These are phyloP conservation scores for Patiria miniata DNA, from an alignment of 35 echinoderm and acorn worm genomes.

Conservation along the genomic window DNA sequence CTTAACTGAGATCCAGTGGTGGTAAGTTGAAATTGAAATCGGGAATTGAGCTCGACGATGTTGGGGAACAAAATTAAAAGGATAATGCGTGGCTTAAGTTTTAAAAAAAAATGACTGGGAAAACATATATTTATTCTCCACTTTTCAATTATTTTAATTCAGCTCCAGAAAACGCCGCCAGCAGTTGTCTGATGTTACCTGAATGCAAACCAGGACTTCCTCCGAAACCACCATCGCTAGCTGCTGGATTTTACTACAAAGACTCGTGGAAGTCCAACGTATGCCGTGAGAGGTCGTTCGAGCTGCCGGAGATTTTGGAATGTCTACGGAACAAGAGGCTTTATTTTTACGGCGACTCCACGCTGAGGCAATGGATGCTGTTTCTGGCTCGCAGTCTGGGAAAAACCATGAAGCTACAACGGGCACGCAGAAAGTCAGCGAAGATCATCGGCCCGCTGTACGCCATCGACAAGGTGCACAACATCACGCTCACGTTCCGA, in stretches of 20 bases:
- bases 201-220: background rate
- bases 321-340: constrained; percentile 47
- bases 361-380: constrained; percentile 51
- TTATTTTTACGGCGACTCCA: constrained; percentile 72
- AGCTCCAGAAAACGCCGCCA: too few relatives aligned
- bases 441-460: constrained; percentile 37
- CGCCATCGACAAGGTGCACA: constrained; percentile 22
- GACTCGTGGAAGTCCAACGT: constrained; percentile 44
- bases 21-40: too few relatives aligned
- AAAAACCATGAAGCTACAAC: background rate
- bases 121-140: too few relatives aligned
- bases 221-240: background rate
- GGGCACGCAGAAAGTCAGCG: background rate
- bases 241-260: constrained; percentile 48
- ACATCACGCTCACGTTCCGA: constrained; percentile 43
- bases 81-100: too few relatives aligned
- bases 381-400: constrained; percentile 29
- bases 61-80: too few relatives aligned
- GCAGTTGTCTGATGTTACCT: too few relatives aligned
- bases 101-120: too few relatives aligned
- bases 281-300: constrained; percentile 7
- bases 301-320: background rate
- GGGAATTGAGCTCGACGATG: too few relatives aligned
- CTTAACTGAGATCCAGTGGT: too few relatives aligned
- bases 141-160: too few relatives aligned